These are phyloP conservation scores for Avahi laniger DNA, from an alignment of 2,797 vertebrate genomes.

Conservation along the genomic window DNA sequence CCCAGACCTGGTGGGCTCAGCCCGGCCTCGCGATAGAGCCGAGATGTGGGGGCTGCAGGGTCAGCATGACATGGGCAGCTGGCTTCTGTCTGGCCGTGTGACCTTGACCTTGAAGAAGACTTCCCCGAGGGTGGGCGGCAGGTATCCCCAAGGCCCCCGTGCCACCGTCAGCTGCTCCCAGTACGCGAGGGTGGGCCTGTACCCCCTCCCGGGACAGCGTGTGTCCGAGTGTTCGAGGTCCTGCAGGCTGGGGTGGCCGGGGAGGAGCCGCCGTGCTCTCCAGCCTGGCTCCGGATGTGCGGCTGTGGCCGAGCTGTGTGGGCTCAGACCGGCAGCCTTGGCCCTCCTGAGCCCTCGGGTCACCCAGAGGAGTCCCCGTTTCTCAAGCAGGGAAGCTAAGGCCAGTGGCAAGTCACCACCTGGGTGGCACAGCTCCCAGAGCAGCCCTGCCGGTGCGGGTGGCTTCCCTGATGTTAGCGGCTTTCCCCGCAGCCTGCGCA, in stretches of 20 bases:
- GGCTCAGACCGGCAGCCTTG: not conserved
- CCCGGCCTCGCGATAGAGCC: accelerated
- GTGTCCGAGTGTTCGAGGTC: not conserved
- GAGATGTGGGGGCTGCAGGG: not conserved
- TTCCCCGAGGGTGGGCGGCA: not conserved
- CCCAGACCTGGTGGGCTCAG: not conserved
- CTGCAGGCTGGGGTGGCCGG: accelerated
- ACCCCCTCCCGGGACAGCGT: not conserved
- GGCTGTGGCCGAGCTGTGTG: not conserved
- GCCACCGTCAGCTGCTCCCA: too few relatives aligned
- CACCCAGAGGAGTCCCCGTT: accelerated
- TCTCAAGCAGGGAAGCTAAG: not conserved
- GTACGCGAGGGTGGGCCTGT: not conserved
- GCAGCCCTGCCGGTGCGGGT: not conserved
- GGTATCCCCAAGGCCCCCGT: not conserved
- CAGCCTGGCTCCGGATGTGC: not conserved
- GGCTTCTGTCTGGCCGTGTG: not conserved
- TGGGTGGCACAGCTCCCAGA: not conserved
- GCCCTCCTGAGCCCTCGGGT: not conserved
- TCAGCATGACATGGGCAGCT: not conserved
- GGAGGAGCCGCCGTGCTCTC: not conserved
- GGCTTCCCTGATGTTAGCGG: not conserved
- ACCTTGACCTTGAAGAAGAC: not conserved
- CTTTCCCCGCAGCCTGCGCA: accelerated
- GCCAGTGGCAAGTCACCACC: accelerated